These are phyloP conservation scores for Gymnorhina tibicen DNA, from an alignment of 2,113 vertebrate genomes.

Conservation along the genomic window DNA sequence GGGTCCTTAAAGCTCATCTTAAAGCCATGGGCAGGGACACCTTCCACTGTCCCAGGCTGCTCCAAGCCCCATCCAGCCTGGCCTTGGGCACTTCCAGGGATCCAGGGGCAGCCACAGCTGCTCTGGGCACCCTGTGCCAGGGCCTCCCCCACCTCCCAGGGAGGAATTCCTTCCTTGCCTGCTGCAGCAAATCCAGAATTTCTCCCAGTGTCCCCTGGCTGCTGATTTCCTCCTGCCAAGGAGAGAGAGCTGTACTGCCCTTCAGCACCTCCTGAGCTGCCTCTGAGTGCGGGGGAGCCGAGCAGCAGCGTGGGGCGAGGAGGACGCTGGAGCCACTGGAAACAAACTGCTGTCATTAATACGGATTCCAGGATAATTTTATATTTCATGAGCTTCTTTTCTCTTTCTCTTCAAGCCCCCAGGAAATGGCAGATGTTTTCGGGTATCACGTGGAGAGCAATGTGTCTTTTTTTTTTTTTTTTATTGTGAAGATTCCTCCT, in stretches of 20 bases:
- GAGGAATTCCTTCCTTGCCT: background rate
- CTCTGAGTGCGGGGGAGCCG: background rate
- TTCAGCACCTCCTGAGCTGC: background rate
- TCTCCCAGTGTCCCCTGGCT: background rate
- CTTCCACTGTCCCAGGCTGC: background rate
- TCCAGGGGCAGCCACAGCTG: background rate
- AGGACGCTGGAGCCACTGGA: background rate
- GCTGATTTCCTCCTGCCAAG: background rate
- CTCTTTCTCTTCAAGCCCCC: background rate
- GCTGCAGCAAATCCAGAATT: background rate
- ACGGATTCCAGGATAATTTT: conserved; percentile 23
- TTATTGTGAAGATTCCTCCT: background rate
- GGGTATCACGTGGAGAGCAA: conserved; percentile 1
- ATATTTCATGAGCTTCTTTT: conserved; percentile 47
- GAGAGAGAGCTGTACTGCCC: background rate
- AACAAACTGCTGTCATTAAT: background rate
- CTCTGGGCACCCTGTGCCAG: background rate
- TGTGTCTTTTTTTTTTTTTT: background rate
- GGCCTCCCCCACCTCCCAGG: fast-evolving
- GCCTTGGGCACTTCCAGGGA: background rate
- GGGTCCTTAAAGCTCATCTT: background rate
- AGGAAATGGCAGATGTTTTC: conserved; percentile 49
- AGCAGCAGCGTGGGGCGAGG: background rate
- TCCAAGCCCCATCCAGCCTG: background rate
- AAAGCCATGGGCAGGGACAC: background rate